Percentiles rank a stretch among this genome's conserved stretches.
These are phyloP conservation scores for Chelon labrosus DNA, from an alignment of 2,797 vertebrate species.

Conservation along the genomic window DNA sequence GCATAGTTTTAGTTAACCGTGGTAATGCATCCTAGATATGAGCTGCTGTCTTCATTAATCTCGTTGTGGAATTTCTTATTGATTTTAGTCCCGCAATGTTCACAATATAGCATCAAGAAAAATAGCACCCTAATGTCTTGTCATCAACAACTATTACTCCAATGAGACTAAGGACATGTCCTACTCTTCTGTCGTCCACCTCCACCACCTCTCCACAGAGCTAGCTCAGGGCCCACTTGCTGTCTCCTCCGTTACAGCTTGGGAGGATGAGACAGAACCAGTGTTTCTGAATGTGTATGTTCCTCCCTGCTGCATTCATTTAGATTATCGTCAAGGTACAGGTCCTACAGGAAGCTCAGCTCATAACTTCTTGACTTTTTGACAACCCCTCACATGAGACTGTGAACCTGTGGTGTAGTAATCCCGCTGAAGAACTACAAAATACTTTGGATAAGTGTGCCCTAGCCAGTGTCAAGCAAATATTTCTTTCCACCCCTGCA, in stretches of 20 bases:
- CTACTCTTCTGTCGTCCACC: neutral
- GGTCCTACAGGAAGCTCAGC: neutral
- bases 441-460: neutral
- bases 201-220: constrained; percentile 19
- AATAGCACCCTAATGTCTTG: no score
- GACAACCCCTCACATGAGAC: neutral
- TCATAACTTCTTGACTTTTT: neutral
- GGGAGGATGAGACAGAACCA: constrained; percentile 28
- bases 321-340: constrained; percentile 3
- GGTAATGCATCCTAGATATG: neutral
- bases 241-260: constrained; percentile 25
- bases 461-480: constrained; percentile 5
- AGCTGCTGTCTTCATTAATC: neutral
- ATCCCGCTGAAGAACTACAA: neutral
- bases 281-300: constrained; percentile 29
- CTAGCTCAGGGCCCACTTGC: constrained; percentile 1
- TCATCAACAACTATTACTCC: neutral
- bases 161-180: neutral
- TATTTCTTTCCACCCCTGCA: constrained; percentile 7
- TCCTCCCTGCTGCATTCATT: constrained; percentile 15
- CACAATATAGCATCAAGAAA: neutral
- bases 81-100: neutral
- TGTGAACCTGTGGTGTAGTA: neutral
- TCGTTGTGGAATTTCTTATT: neutral
- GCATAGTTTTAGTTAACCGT: no score